Evolutionary conservation across 2,888 invertebrate genomes (phyloP), one percentile per base, ranked within the genome.

Genomic region (Eristalis arbustorum): DNA sequence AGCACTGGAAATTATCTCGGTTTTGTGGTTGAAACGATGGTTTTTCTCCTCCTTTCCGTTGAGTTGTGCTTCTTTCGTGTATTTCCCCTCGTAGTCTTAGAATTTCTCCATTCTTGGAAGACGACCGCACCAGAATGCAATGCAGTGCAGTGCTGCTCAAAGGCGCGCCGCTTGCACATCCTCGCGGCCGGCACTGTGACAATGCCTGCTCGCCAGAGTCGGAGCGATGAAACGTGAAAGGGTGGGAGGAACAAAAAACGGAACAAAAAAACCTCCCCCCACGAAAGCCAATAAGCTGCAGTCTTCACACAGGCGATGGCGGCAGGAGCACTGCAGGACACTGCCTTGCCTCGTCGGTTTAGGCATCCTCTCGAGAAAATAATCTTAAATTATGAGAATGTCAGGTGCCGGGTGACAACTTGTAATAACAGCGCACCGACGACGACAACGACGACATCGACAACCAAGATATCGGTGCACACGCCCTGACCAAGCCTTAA

Each of bases 371-470:
- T 61, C 71, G 82, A 82, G 89, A 88, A 88, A 89, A 88, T 89
- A 89, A 89, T 89, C 89, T 89, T 89, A 89, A 89, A 89, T 89
- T 89, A 89, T 89, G 88, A 88, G 89, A 89, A 89, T 89, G 88
- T 89, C 88, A 89, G 88, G 84, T 88, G 79, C 75, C 78, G 84
- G 89, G 88, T 89, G 89, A 89, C 89, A 89, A 89, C 89, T 89
- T 88, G 89, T 89, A 88, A 89, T 88, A 89, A 88, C 88, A 89
- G 87, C 88, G 85, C 80, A 71, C 64, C 78, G 56, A 88, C 57
- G 63, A n/a, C n/a, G n/a, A n/a, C n/a, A n/a, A n/a, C n/a, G n/a
- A n/a, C n/a, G n/a, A 37, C 23, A 25, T 25, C 42, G 23, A 69
- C 72, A 37, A 34, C 37, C 28, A 61, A 37, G 34, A 31, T 18